Evolutionary conservation across 2,888 invertebrate genomes (phyloP).

Genomic region (Mythimna lalbum): DNA sequence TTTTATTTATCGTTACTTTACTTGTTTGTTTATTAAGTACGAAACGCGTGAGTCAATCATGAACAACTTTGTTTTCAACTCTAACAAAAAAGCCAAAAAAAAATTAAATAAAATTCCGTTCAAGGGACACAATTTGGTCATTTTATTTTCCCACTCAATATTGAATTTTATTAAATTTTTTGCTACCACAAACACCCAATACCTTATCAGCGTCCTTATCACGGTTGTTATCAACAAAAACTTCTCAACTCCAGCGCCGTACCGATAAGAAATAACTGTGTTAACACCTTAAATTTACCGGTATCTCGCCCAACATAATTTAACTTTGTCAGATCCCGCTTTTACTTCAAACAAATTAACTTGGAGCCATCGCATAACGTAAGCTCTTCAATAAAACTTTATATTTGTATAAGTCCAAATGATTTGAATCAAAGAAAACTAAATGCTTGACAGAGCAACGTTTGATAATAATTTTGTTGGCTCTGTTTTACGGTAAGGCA

Average conservation of each 20-base stretch:
- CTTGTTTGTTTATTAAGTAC: conserved; percentile 1
- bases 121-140: too few relatives aligned
- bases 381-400: conserved; percentile 68
- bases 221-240: conserved; percentile 22
- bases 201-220: conserved; percentile 8
- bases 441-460: neutral
- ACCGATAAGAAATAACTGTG: conserved; percentile 49
- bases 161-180: neutral
- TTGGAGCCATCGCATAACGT: conserved; percentile 50
- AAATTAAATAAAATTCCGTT: too few relatives aligned
- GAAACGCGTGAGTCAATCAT: neutral
- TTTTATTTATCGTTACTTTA: neutral
- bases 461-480: neutral
- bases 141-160: too few relatives aligned
- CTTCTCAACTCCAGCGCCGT: conserved; percentile 21
- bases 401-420: conserved; percentile 56
- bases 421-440: conserved; percentile 18
- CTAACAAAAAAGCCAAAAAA: too few relatives aligned
- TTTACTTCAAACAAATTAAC: conserved; percentile 63
- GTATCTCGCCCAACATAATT: conserved; percentile 64
- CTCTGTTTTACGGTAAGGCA: neutral
- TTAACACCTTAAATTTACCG: conserved; percentile 49
- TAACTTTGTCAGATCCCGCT: conserved; percentile 64
- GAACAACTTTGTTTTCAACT: neutral
- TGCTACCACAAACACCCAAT: neutral